phyloP scores from a whole-genome alignment of 2,888 invertebrate genomes.

The Apodemia mormo region DNA sequence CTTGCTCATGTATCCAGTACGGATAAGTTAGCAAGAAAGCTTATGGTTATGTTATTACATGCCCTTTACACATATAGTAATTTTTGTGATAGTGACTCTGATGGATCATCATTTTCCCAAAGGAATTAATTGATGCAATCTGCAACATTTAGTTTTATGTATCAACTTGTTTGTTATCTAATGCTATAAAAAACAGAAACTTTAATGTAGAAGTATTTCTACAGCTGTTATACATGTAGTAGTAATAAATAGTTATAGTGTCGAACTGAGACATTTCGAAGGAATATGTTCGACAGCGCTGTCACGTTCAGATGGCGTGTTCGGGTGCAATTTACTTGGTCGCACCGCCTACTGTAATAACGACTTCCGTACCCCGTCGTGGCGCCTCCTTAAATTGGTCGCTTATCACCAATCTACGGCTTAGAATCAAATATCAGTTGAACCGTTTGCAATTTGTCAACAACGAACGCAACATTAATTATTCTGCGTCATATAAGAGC shows the following conservation, averaged over 20 bases:
- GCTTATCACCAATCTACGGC: constrained; percentile 80
- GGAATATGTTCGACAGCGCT: constrained; percentile 77
- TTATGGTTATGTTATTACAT: no score
- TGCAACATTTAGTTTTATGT: no score
- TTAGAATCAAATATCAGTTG: constrained; percentile 73
- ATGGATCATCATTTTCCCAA: no score
- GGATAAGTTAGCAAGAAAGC: no score
- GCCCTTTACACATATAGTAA: no score
- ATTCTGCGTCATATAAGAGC: constrained; percentile 11
- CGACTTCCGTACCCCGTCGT: constrained; percentile 80
- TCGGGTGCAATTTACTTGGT: constrained; percentile 74
- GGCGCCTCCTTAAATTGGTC: constrained; percentile 81
- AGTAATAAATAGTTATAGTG: constrained; percentile 55
- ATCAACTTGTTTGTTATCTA: no score
- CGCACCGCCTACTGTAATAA: constrained; percentile 80
- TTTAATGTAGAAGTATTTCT: background rate
- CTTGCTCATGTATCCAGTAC: no score
- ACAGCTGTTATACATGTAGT: constrained; percentile 36
- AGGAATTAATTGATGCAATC: no score
- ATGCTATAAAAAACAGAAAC: no score
- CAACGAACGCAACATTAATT: constrained; percentile 38
- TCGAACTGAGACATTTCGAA: constrained; percentile 74
- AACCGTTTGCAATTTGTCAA: constrained; percentile 75
- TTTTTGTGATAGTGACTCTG: no score
- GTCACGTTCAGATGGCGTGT: constrained; percentile 80